Percentiles rank a stretch among this genome's conserved stretches.
Conservation (phyloP, 1,140 invertebrate species). For the Pseudomyrmex cubaensis region DNA sequence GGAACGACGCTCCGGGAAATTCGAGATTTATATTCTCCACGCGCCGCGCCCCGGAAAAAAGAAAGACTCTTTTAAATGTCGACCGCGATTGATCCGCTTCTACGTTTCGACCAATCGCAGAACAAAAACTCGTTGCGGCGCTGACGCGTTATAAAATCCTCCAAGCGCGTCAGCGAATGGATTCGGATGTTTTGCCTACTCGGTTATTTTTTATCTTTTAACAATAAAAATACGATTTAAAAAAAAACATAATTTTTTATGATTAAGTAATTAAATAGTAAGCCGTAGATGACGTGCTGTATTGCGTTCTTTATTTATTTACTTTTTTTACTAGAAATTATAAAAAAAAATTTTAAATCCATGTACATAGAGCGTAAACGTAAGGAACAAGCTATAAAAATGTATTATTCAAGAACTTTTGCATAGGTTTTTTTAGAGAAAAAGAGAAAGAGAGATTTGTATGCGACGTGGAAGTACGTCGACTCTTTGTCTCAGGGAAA, state of each 20-base stretch:
- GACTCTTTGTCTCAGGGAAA: not conserved
- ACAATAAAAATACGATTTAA: not conserved
- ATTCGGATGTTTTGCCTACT: too few species aligned
- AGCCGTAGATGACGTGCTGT: not conserved
- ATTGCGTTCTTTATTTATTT: not conserved
- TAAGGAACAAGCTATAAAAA: not conserved
- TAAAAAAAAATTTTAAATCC: too few species aligned
- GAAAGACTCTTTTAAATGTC: constrained; percentile 38
- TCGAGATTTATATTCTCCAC: constrained; percentile 70
- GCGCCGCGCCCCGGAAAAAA: constrained; percentile 34
- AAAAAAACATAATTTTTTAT: not conserved
- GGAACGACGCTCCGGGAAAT: constrained; percentile 58
- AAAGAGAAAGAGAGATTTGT: constrained; percentile 16
- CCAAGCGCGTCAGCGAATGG: too few species aligned
- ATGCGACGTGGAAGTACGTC: not conserved
- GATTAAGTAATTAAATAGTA: not conserved
- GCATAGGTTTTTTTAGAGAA: not conserved
- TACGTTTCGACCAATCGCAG: constrained; percentile 7
- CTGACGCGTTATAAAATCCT: not conserved
- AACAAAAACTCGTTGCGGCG: constrained; percentile 17
- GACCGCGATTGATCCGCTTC: constrained; percentile 40
- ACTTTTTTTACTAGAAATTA: not conserved
- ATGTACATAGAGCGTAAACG: too few species aligned
- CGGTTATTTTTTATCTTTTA: not conserved
- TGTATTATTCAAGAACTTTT: not conserved